Base-by-base conservation (phyloP, 2,113 vertebrate genomes). In the Larimichthys crocea region DNA sequence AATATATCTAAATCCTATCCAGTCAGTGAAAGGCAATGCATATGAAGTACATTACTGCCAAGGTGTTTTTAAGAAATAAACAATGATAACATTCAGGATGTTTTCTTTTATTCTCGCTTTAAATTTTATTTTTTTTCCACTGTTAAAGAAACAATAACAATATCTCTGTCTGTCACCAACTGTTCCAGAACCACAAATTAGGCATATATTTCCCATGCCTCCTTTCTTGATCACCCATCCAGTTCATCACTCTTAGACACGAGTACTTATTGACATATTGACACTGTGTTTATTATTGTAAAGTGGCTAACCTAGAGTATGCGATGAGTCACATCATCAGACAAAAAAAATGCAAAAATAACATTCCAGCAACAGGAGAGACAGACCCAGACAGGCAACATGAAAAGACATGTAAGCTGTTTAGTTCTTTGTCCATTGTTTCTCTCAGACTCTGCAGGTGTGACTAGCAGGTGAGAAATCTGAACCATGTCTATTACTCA, bases 361-460 rank as follows among this genome's bases (percentile, higher is more conserved):
- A 86, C 64, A 74, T 73, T 82, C 80, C 74, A 40, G 46, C 42
- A 76, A 24, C 42, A 61, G 40, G 59, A 22, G 9, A 64, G 24
- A 55, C 50, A 72, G 35, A 66, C 22, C 57, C 15, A 60, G 24
- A 55, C 42, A 46, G 44, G 40, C 11, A 4, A 62, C 59, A 64
- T 50, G 71, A 63, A 20, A 52, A 80, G 46, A 67, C 83, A 82
- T 40, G 85, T 55, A 68, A 60, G 42, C 56, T 59, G 59, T 86
- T 63, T 31, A 15, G 29, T 17, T 86, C 85, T 86, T 89, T 91
- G 88, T 90, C 60, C 80, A 86, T 92, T 92, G 87, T 92, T 49
- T 89, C 69, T 80, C 74, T 71, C 29, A 57, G 52, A 26, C 56
- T 80, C n/a, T 74, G 82, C 80, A 75, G 89, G 83, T 83, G 48